phyloP scores from a whole-genome alignment of 2,113 vertebrate species.

The Chamaea fasciata region DNA sequence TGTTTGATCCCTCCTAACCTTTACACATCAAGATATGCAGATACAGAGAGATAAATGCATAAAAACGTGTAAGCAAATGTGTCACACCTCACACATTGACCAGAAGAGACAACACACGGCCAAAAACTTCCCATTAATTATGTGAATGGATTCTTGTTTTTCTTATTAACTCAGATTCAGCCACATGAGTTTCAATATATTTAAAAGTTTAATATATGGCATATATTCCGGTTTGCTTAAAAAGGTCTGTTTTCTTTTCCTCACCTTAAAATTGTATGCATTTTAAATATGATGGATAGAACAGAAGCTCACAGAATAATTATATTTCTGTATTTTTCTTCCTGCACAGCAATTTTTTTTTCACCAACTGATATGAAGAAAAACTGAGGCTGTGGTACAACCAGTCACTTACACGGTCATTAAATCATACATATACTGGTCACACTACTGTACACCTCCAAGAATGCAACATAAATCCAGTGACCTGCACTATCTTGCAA shows the following conservation, averaged over 20 bases:
- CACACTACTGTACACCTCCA: neutral
- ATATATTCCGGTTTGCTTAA: neutral
- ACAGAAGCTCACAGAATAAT: neutral
- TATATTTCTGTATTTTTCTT: neutral
- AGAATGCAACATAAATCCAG: neutral
- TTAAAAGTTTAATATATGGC: neutral
- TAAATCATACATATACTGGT: neutral
- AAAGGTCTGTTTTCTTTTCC: neutral
- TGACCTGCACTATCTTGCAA: neutral
- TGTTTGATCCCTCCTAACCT: neutral
- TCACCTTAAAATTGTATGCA: neutral
- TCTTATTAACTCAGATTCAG: neutral
- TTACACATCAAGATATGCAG: neutral
- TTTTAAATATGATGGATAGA: neutral
- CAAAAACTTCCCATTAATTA: neutral
- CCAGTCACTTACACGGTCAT: neutral
- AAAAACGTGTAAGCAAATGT: neutral
- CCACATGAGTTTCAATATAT: neutral
- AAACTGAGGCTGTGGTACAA: neutral
- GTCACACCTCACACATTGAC: neutral
- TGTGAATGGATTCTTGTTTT: neutral
- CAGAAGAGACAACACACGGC: fast-evolving
- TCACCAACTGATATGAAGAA: neutral
- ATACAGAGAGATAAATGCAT: neutral
- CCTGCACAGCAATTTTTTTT: neutral